Evolutionary conservation across 1,140 invertebrate genomes (phyloP), one percentile per base, ranked within the genome.

Genomic region (Heliconius melpomene): DNA sequence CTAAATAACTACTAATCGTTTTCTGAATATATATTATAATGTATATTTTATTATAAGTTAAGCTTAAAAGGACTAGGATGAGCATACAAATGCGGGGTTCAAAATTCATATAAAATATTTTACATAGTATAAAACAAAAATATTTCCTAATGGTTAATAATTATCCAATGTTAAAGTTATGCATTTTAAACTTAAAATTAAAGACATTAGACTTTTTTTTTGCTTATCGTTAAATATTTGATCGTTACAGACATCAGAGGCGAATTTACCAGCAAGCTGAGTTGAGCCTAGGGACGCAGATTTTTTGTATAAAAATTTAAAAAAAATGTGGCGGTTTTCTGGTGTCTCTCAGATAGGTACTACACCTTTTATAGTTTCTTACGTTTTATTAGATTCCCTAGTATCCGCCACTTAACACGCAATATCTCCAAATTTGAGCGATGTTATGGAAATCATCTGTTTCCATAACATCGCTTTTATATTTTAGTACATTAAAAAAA

Each of bases 41-140:
- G n/a, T n/a, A n/a, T n/a, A n/a, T n/a, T n/a, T n/a, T n/a, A n/a
- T 29, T 13, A 29, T 66, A 66, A 66, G 60, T 66, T 66, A 16
- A 66, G 60, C 26, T 66, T 66, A 66, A 26, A 66, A 29, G 60
- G 60, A 66, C 60, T 66, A 66, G 60, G 60, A 60, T 60, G 54
- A 66, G 60, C 60, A 16, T 66, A 23, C 60, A 66, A 66, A 66
- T 66, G 60, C 60, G 23, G 60, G 60, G 9, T 66, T 66, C 13
- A 29, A 13, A 66, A 66, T 57, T 9, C n/a, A 57, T 57, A 57
- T 57, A 57, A 23, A 57, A 57, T 23, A 23, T 57, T 57, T 23
- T 66, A 66, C 23, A 66, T 16, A 66, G 3, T 23, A 66, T 66
- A 26, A 66, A 66, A 66, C 26, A 16, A 66, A 29, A 66, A 26